These are phyloP conservation scores for Masticophis lateralis DNA, from an alignment of 2,797 vertebrate species.

Conservation along the genomic window DNA sequence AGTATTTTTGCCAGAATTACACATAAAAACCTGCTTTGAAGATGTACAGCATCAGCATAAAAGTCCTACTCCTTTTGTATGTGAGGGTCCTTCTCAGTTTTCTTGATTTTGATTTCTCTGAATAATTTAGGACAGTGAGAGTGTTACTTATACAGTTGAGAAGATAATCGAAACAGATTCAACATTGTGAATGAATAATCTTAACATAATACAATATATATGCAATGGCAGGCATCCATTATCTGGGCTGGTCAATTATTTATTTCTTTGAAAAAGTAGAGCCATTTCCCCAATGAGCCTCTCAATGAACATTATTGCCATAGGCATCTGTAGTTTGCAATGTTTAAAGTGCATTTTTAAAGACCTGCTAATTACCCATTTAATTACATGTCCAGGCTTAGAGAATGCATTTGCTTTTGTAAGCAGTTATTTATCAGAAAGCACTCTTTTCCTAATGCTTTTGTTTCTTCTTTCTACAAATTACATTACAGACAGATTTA, in stretches of 20 bases:
- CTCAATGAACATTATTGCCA: conserved; percentile 6
- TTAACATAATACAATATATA: neutral
- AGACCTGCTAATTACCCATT: conserved; percentile 63
- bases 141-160: neutral
- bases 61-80: neutral
- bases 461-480: conserved; percentile 65
- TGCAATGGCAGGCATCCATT: conserved; percentile 1
- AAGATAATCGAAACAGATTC: neutral
- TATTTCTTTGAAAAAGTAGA: conserved; percentile 7
- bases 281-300: neutral
- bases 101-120: neutral
- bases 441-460: conserved; percentile 64
- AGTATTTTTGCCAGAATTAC: neutral
- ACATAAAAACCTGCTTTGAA: neutral
- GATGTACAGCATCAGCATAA: neutral
- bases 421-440: conserved; percentile 72
- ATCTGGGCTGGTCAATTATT: neutral
- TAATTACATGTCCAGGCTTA: conserved; percentile 66
- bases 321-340: conserved; percentile 29
- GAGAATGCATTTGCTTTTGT: conserved; percentile 63
- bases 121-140: neutral
- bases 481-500: conserved; percentile 67
- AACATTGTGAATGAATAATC: neutral
- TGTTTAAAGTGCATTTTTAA: conserved; percentile 40
- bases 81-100: neutral